These are phyloP conservation scores for Cassiopea andromeda DNA, from an alignment of 30 jellyfish, hydroid and myxozoan species.

Conservation along the genomic window DNA sequence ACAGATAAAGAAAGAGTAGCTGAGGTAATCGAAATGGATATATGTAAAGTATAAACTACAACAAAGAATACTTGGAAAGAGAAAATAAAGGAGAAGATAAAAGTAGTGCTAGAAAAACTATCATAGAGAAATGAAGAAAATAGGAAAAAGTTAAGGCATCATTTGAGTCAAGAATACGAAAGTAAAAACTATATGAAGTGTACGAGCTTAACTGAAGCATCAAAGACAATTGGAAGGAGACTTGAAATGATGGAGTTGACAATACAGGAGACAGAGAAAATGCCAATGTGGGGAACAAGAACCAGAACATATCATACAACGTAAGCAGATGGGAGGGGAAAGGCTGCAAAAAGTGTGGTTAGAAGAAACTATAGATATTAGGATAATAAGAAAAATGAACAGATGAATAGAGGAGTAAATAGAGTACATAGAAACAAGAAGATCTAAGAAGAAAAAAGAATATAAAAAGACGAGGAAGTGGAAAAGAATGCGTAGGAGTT, in stretches of 20 bases:
- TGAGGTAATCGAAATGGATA: too few relatives aligned
- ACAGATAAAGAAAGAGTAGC: too few relatives aligned
- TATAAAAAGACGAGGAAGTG: background rate
- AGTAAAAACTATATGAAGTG: background rate
- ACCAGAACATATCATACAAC: background rate
- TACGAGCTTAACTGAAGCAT: background rate
- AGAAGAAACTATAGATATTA: background rate
- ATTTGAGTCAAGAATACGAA: background rate
- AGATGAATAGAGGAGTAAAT: conserved; percentile 21
- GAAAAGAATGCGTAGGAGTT: background rate
- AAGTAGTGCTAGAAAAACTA: background rate
- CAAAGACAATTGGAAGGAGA: background rate
- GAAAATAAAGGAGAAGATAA: too few relatives aligned
- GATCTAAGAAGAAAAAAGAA: background rate
- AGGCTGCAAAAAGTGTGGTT: background rate
- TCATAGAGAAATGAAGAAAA: background rate
- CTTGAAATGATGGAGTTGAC: background rate
- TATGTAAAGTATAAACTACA: too few relatives aligned
- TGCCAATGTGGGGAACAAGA: too few relatives aligned
- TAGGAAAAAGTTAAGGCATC: background rate
- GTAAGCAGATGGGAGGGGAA: conserved; percentile 2
- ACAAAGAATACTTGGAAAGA: too few relatives aligned
- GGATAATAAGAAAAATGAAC: conserved; percentile 13
- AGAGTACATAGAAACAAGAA: background rate
- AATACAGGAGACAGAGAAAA: background rate